Conservation (phyloP, 2,113 vertebrate genomes). For the Pseudopodoces humilis region DNA sequence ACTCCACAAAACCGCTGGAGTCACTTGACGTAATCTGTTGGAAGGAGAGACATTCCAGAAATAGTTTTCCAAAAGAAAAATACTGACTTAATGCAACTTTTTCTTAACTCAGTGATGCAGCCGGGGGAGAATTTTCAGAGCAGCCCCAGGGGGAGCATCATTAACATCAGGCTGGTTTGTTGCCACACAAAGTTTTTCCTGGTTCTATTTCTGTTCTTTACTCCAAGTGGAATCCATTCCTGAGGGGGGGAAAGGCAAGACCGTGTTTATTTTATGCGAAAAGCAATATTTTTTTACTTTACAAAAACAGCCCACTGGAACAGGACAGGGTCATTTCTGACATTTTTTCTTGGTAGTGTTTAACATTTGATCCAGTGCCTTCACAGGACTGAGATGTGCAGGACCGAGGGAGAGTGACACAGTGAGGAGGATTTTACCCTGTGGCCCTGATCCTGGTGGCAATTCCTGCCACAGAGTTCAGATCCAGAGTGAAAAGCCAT, state of each 20-base stretch:
- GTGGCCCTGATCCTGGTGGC: not conserved
- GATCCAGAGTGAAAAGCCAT: not conserved
- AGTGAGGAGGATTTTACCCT: not conserved
- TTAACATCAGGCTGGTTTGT: not conserved
- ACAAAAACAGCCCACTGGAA: not conserved
- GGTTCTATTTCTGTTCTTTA: slow-evolving; percentile 17
- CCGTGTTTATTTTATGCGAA: not conserved
- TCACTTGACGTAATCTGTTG: not conserved
- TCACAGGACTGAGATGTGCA: fast-evolving
- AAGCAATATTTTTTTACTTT: not conserved
- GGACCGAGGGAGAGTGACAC: not conserved
- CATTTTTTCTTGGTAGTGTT: not conserved
- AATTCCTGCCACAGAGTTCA: not conserved
- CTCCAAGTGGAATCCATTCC: not conserved
- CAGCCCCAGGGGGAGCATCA: not conserved
- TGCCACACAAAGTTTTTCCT: not conserved
- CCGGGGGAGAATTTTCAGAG: not conserved
- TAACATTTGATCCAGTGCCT: not conserved
- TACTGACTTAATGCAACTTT: not conserved
- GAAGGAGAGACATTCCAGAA: slow-evolving; percentile 24
- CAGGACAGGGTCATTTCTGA: not conserved
- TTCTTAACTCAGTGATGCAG: not conserved
- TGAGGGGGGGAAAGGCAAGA: not conserved
- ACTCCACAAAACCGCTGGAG: not conserved
- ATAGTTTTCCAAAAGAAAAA: slow-evolving; percentile 15